Evolutionary conservation across 2,797 vertebrate species (phyloP).

Genomic region (Pipistrellus pipistrellus): DNA sequence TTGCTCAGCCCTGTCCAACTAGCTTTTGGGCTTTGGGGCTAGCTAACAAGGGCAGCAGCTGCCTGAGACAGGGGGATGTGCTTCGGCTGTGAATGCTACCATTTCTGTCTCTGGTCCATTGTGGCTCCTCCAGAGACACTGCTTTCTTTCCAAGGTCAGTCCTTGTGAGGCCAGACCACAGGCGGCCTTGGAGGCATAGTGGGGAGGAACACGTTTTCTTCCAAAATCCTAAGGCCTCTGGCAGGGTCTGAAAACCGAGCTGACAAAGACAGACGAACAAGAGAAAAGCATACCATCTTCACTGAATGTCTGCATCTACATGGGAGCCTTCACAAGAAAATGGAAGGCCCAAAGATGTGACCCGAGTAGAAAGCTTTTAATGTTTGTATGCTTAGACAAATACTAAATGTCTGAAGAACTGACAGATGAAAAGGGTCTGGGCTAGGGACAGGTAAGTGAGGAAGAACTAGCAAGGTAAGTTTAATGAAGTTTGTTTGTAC

Average conservation of each 20-base stretch:
- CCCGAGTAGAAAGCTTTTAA: not conserved
- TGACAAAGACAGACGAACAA: not conserved
- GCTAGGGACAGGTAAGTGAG: not conserved
- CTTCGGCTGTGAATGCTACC: not conserved
- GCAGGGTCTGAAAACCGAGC: not conserved
- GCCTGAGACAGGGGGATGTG: constrained; percentile 1
- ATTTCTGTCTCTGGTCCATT: constrained; percentile 26
- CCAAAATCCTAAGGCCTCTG: not conserved
- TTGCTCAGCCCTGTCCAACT: not conserved
- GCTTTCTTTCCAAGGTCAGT: not conserved
- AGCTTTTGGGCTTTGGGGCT: not conserved
- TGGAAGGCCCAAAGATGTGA: not conserved
- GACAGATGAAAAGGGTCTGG: not conserved
- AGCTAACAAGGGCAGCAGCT: constrained; percentile 49
- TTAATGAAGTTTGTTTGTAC: not conserved
- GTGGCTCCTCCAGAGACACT: not conserved
- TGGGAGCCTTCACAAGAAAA: not conserved
- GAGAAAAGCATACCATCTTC: not conserved
- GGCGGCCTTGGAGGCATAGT: accelerated
- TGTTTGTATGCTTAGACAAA: not conserved
- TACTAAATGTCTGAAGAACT: not conserved
- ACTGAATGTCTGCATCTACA: not conserved
- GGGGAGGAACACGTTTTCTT: not conserved
- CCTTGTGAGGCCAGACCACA: not conserved
- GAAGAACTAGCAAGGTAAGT: not conserved